Evolutionary conservation across 2,113 vertebrate species (phyloP), one percentile per base, ranked within the genome.

Genomic region (Platycercus adscitus): DNA sequence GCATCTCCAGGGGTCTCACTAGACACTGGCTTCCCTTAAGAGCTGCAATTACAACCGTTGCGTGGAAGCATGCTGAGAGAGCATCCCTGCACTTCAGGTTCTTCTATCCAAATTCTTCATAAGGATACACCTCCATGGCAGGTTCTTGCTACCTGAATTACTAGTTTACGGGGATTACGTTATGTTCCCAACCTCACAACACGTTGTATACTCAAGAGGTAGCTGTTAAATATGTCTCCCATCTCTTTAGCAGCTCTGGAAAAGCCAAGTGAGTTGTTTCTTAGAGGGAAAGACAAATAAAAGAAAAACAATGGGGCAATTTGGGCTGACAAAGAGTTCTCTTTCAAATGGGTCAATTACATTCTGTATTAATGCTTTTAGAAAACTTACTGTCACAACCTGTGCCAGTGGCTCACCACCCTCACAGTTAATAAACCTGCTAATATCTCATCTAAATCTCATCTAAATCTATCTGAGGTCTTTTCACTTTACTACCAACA

Each of bases 321-420:
- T 25, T 0, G 7, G 17, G 1, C 3, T 7, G 47, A 9, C 3
- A 11, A 10, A 25, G 2, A 0, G 4, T 2, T 4, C 21, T 5
- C 16, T 12, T 10, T 2, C 21, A 3, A 5, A 13, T 0, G 0
- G 8, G 8, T 9, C 28, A 0, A 17, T 6, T 9, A 0, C 4
- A 28, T 17, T 25, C 33, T 25, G 31, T 0, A 8, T 4, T 14
- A 28, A 8, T 1, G 18, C 56, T 58, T n/a, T 16, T 16, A 35
- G 33, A 58, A 23, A 58, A 24, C 56, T 58, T 24, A 24, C 56
- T 24, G 33, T 21, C 56, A 16, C 56, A 58, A 35, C 21, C 20
- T 35, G 33, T 16, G 56, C 33, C 33, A 58, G 33, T 14, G 33
- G 33, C 56, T 58, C 56, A 24, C 33, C 56, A 16, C 21, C 56